phyloP scores from a whole-genome alignment of 2,113 vertebrate genomes.

The Micromys minutus region DNA sequence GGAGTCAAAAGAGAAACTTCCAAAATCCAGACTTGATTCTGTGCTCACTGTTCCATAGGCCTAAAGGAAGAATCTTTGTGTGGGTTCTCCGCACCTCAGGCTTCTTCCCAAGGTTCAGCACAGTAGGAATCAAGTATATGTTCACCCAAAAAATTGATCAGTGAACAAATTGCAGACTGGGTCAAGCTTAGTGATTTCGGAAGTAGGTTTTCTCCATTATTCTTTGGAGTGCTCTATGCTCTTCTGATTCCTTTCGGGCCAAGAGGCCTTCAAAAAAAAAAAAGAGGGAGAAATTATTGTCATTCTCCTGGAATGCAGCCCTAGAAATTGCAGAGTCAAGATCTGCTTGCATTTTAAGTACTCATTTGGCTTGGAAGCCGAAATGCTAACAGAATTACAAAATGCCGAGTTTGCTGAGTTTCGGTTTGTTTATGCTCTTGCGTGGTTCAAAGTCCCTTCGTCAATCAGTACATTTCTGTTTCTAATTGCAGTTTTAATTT shows the following conservation, averaged over 20 bases:
- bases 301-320: constrained; percentile 65
- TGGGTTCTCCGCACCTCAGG: not conserved
- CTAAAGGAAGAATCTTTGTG: not conserved
- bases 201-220: constrained; percentile 30
- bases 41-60: not conserved
- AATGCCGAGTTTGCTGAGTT: constrained; percentile 74
- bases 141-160: not conserved
- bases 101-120: not conserved
- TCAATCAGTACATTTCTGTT: constrained; percentile 75
- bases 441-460: constrained; percentile 67
- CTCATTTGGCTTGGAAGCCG: constrained; percentile 73
- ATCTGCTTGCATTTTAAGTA: constrained; percentile 72
- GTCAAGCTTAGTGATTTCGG: constrained; percentile 6
- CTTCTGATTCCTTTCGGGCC: constrained; percentile 57
- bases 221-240: constrained; percentile 69
- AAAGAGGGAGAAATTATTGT: constrained; percentile 64
- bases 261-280: constrained; percentile 5
- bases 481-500: constrained; percentile 73
- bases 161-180: not conserved
- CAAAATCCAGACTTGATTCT: constrained; percentile 31
- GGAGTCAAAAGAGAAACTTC: not conserved
- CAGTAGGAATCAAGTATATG: not conserved
- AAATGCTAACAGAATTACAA: constrained; percentile 76
- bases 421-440: constrained; percentile 64
- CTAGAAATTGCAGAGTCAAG: constrained; percentile 76